phyloP scores from a whole-genome alignment of 2,888 invertebrate genomes.

The Punctoribates punctum region DNA sequence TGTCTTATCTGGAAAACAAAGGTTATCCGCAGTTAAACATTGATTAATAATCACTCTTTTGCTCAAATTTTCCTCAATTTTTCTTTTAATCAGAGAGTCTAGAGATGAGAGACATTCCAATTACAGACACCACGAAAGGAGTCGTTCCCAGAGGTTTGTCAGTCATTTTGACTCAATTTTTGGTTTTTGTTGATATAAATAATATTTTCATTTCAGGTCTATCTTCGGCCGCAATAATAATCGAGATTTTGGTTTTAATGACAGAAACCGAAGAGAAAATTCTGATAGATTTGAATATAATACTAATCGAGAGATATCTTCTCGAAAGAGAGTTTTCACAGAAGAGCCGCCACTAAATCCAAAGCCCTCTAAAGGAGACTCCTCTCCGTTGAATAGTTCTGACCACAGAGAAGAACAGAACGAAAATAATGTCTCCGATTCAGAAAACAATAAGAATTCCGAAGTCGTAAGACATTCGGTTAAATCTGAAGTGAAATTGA shows the following conservation, averaged over 20 bases:
- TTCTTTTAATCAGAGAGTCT: too few species aligned
- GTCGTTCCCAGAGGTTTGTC: background rate
- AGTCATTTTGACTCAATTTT: too few species aligned
- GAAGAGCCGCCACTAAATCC: constrained; percentile 10
- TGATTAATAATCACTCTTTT: too few species aligned
- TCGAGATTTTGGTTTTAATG: background rate
- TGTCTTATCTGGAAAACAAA: constrained; percentile 16
- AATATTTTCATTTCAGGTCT: background rate
- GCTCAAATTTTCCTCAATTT: too few species aligned
- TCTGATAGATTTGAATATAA: background rate
- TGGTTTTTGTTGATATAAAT: too few species aligned
- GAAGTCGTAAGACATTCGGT: background rate
- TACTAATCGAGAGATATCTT: background rate
- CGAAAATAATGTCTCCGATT: background rate
- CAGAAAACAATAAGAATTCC: background rate
- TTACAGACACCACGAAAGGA: too few species aligned
- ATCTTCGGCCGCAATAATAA: background rate
- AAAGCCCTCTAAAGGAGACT: background rate
- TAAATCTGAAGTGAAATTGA: constrained; percentile 4
- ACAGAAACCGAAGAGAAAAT: background rate
- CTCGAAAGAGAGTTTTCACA: background rate
- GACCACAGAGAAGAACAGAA: background rate
- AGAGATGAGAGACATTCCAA: too few species aligned
- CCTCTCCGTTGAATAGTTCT: background rate
- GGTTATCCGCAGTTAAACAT: too few species aligned